Conservation (phyloP, 2,113 vertebrate genomes). For the Cyanoderma ruficeps region DNA sequence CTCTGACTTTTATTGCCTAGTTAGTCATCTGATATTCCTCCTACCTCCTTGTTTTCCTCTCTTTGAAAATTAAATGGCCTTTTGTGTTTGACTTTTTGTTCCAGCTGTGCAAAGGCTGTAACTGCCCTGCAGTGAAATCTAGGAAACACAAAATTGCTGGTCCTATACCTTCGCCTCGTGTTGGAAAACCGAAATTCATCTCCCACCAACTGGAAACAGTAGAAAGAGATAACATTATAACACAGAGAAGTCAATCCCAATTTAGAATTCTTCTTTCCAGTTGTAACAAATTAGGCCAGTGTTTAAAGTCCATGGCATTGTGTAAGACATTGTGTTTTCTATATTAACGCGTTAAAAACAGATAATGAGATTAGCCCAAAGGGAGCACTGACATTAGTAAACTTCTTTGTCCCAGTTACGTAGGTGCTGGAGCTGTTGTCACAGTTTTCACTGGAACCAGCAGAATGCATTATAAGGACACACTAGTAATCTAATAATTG, state of each 20-base stretch:
- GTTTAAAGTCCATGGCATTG: neutral
- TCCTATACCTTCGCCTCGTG: rapidly evolving
- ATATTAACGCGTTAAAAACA: neutral
- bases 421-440: neutral
- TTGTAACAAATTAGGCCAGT: neutral
- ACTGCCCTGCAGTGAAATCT: neutral
- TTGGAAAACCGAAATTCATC: neutral
- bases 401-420: neutral
- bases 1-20: conserved; percentile 1
- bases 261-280: neutral
- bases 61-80: neutral
- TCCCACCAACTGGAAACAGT: neutral
- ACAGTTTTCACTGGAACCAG: neutral
- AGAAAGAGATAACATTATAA: neutral
- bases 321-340: neutral
- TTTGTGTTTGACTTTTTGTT: neutral
- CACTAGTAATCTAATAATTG: neutral
- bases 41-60: neutral
- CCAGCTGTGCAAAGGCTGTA: neutral
- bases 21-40: neutral
- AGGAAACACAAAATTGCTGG: neutral
- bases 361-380: neutral
- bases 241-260: neutral
- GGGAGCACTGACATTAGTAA: neutral
- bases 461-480: neutral